Percentiles rank a stretch among this genome's conserved stretches.
These are phyloP conservation scores for Invenusta paracnida DNA, from an alignment of 2,888 invertebrate species.

Conservation along the genomic window DNA sequence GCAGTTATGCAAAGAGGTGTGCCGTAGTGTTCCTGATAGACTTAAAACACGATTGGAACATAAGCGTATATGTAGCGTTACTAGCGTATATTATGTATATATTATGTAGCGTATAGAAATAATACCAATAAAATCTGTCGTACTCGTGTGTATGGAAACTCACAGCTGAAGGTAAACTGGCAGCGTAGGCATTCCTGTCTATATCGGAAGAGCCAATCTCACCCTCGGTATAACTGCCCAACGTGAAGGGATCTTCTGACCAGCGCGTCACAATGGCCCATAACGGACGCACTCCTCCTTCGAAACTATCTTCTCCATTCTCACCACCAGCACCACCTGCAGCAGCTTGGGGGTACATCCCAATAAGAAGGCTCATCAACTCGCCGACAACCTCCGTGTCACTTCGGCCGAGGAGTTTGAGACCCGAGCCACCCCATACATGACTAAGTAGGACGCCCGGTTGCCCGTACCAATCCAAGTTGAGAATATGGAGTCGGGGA, in stretches of 20 bases:
- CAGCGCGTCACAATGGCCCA: slow-evolving; percentile 42
- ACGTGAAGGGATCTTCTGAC: slow-evolving; percentile 44
- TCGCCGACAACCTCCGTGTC: slow-evolving; percentile 41
- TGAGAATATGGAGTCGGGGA: slow-evolving; percentile 43
- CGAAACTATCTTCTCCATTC: too few species aligned
- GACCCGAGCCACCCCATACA: slow-evolving; percentile 40
- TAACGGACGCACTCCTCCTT: slow-evolving; percentile 14
- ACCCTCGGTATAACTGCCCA: slow-evolving; percentile 43
- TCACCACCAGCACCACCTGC: too few species aligned
- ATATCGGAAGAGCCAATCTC: slow-evolving; percentile 38
- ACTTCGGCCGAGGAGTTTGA: slow-evolving; percentile 34
- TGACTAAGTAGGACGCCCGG: slow-evolving; percentile 41
- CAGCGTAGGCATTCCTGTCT: slow-evolving; percentile 38
- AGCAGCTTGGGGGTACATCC: slow-evolving; percentile 33
- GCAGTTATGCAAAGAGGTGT: too few species aligned
- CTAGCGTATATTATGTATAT: too few species aligned
- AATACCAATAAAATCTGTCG: too few species aligned
- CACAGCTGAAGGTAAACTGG: slow-evolving; percentile 38
- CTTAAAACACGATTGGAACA: too few species aligned
- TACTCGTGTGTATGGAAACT: too few species aligned
- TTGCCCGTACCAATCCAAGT: slow-evolving; percentile 41
- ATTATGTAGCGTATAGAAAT: too few species aligned
- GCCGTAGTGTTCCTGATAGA: too few species aligned
- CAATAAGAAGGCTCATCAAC: slow-evolving; percentile 29
- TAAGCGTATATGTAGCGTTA: too few species aligned